Percentiles rank a stretch among this genome's conserved stretches.
Evolutionary conservation across 1,140 invertebrate species (phyloP).

Genomic region (Orussus abietinus): DNA sequence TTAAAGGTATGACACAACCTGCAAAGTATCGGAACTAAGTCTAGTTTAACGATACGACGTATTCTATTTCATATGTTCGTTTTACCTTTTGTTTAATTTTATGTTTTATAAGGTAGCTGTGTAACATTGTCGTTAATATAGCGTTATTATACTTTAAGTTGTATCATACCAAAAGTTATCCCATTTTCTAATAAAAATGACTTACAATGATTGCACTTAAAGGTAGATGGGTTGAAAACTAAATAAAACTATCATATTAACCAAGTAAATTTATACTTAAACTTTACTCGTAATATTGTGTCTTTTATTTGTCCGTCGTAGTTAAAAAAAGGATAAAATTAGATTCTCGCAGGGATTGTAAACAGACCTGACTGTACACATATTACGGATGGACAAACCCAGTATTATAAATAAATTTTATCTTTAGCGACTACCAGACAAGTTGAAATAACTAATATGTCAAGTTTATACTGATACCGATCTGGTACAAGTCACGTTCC

Average conservation of each 20-base stretch:
- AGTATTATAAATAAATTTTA: background rate
- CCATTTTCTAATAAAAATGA: too few species aligned
- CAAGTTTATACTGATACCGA: slow-evolving; percentile 36
- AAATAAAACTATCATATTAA: slow-evolving; percentile 12
- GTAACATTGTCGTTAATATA: slow-evolving; percentile 5
- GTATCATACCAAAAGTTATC: slow-evolving; percentile 11
- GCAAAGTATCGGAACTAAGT: slow-evolving; percentile 6
- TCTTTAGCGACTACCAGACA: slow-evolving; percentile 5
- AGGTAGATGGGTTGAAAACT: slow-evolving; percentile 13
- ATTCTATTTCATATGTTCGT: slow-evolving; percentile 13
- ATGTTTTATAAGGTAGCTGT: slow-evolving; percentile 7
- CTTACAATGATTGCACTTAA: too few species aligned
- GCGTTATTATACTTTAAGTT: slow-evolving; percentile 6
- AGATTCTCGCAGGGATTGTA: background rate
- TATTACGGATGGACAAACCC: background rate
- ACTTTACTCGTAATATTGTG: background rate
- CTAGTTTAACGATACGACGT: slow-evolving; percentile 5
- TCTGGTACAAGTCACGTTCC: slow-evolving; percentile 38
- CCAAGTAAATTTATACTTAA: slow-evolving; percentile 12
- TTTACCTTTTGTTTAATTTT: slow-evolving; percentile 8
- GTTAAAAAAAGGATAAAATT: slow-evolving; percentile 7
- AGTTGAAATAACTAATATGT: slow-evolving; percentile 33
- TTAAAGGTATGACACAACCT: slow-evolving; percentile 12
- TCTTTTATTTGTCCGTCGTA: background rate
- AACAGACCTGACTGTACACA: slow-evolving; percentile 2